Evolutionary conservation across 2,888 invertebrate species (phyloP).

Genomic region (Antheraea assamensis): DNA sequence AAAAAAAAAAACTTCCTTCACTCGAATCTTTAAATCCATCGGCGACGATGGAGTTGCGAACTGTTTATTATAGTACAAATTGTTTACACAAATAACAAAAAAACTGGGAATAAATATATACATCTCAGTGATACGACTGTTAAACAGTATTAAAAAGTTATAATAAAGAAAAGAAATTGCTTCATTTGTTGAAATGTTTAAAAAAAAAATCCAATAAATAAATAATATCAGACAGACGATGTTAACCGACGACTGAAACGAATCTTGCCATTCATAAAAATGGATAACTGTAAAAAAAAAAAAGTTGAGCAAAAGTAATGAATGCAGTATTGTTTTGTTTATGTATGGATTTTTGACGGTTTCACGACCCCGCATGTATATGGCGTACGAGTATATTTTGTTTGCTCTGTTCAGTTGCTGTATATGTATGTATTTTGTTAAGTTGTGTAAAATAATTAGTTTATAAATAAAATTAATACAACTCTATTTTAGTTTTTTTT

Average conservation of each 20-base stretch:
- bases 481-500: slow-evolving; percentile 70
- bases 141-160: slow-evolving; percentile 61
- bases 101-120: slow-evolving; percentile 41
- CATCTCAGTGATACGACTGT: slow-evolving; percentile 38
- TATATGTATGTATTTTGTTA: slow-evolving; percentile 81
- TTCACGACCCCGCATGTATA: slow-evolving; percentile 61
- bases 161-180: slow-evolving; percentile 14
- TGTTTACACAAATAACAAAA: slow-evolving; percentile 46
- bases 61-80: slow-evolving; percentile 78
- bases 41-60: slow-evolving; percentile 37
- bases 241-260: slow-evolving; percentile 39
- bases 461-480: slow-evolving; percentile 78
- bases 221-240: slow-evolving; percentile 9
- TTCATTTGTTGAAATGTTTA: slow-evolving; percentile 16
- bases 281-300: neutral
- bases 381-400: slow-evolving; percentile 62
- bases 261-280: slow-evolving; percentile 42
- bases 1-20: slow-evolving; percentile 3
- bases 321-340: slow-evolving; percentile 30
- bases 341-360: slow-evolving; percentile 26
- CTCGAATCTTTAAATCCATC: slow-evolving; percentile 28
- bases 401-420: slow-evolving; percentile 78
- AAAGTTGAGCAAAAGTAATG: slow-evolving; percentile 14
- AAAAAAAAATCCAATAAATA: neutral
- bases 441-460: slow-evolving; percentile 82